phyloP scores from a whole-genome alignment of 2,797 vertebrate genomes.

The Champsocephalus esox region DNA sequence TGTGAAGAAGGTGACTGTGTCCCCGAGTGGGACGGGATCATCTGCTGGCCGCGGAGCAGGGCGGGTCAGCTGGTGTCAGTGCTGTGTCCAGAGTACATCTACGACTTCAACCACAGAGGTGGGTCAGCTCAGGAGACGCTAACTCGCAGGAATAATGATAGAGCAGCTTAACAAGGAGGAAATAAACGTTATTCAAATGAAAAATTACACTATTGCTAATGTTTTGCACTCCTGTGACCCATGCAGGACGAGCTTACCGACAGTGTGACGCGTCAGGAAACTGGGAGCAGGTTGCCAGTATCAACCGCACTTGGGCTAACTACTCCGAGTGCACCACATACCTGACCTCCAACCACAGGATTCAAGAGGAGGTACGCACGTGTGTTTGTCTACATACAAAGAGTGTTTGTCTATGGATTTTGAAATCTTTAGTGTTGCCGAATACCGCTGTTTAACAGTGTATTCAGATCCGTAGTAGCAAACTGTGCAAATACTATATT shows the following conservation, averaged over 20 bases:
- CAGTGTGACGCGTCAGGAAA: slow-evolving; percentile 85
- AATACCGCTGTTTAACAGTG: neutral
- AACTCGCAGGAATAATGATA: neutral
- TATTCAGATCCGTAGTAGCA: no score
- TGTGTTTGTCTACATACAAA: neutral
- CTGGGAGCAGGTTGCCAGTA: slow-evolving; percentile 88
- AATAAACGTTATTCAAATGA: neutral
- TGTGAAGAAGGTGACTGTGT: slow-evolving; percentile 84
- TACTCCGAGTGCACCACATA: slow-evolving; percentile 91
- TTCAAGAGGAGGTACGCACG: slow-evolving; percentile 85
- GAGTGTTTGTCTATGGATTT: neutral
- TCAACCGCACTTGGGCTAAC: slow-evolving; percentile 95
- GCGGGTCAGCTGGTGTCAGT: slow-evolving; percentile 86
- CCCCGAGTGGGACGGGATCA: slow-evolving; percentile 93
- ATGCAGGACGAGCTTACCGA: slow-evolving; percentile 88
- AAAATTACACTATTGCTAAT: neutral
- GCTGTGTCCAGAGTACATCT: slow-evolving; percentile 90
- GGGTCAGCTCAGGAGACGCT: neutral
- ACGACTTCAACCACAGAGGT: slow-evolving; percentile 95
- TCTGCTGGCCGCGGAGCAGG: slow-evolving; percentile 90
- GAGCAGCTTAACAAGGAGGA: neutral
- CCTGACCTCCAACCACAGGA: slow-evolving; percentile 83
- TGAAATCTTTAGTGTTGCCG: neutral
- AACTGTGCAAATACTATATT: no score
- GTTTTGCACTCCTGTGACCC: neutral